These are phyloP conservation scores for Syngnathus rostellatus DNA, from an alignment of 2,797 vertebrate species.

Conservation along the genomic window DNA sequence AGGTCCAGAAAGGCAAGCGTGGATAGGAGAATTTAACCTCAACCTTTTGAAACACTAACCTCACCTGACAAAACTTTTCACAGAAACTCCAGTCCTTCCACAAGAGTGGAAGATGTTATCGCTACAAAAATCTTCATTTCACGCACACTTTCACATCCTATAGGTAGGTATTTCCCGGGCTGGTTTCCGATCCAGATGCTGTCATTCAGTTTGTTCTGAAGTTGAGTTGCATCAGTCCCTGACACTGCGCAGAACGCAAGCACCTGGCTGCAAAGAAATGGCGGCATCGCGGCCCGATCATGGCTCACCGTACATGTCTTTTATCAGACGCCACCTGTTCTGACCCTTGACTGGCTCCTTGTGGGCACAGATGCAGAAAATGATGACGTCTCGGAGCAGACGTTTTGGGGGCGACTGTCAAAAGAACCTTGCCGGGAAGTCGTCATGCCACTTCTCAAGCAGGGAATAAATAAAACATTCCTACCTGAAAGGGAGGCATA, in stretches of 20 bases:
- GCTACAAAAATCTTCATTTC: neutral
- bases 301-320: neutral
- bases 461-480: slow-evolving; percentile 6
- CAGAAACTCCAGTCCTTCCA: neutral
- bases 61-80: neutral
- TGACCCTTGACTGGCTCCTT: slow-evolving; percentile 24
- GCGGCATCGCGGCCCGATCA: neutral
- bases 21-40: neutral
- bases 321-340: slow-evolving; percentile 6
- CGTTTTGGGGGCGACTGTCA: slow-evolving; percentile 7
- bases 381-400: slow-evolving; percentile 7
- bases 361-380: slow-evolving; percentile 4
- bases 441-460: slow-evolving; percentile 2
- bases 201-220: slow-evolving; percentile 1
- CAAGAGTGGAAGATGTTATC: neutral
- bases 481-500: neutral
- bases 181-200: neutral
- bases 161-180: neutral
- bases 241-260: neutral
- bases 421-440: neutral
- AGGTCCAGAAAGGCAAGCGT: neutral
- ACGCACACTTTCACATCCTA: neutral
- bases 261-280: slow-evolving; percentile 1
- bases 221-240: slow-evolving; percentile 1
- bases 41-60: neutral